Base-by-base conservation (phyloP, 1,140 invertebrate species). In the Cheumatopsyche charites region DNA sequence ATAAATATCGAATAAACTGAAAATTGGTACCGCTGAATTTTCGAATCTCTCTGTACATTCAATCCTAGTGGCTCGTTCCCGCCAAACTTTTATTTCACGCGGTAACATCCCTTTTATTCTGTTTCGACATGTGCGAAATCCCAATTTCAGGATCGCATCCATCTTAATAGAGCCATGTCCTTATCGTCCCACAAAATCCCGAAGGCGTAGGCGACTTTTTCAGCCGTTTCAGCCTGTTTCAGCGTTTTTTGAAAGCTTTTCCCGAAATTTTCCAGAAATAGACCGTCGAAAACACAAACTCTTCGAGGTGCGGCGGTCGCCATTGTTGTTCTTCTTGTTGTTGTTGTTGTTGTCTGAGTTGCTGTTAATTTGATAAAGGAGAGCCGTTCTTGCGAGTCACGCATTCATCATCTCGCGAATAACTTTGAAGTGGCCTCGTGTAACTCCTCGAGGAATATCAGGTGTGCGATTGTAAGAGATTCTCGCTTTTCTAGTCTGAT, bases 101-200 rank as follows among this genome's bases (percentile, higher is more conserved):
- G 47, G 47, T 36, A 19, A 52, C 47, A 52, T 52, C 47, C 15
- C 47, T 19, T 58, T 19, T 25, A 17, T 58, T 19, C 21, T 58
- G 55, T 58, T 26, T 58, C 55, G 55, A 25, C 55, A 26, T 26
- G 23, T 26, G 19, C 55, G 55, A 58, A 58, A 25, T 58, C 55
- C 55, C 55, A 58, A 58, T 58, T 58, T 26, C 7, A 19, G 55
- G 23, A 58, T 26, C 55, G 55, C 55, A 58, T 58, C 55, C 23
- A 58, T 58, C 55, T 58, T 58, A 58, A 58, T 58, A 58, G 19
- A 58, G 21, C 55, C 19, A 36, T 58, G 23, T 58, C 55, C 55
- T 58, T 58, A 58, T 58, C 55, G 21, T 19, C 23, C 29, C 29
- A 4, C 9, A 9, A 36, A 36, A 36, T 36, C 43, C 11, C 15